Base-by-base conservation (phyloP, 2,797 vertebrate species). In the Okamejei kenojei region DNA sequence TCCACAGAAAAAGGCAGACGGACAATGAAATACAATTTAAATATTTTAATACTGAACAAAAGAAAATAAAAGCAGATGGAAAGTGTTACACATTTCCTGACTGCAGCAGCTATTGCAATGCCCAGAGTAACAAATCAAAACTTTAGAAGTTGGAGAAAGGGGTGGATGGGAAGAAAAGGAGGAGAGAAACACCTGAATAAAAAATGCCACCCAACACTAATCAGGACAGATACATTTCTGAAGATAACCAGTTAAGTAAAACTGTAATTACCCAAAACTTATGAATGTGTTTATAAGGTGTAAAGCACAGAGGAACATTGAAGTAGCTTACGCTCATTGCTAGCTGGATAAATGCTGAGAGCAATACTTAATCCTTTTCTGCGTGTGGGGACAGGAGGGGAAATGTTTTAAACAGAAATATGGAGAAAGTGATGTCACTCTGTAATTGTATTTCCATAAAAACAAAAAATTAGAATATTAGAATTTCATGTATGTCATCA, bases 401-500 rank as follows among this genome's bases (percentile, higher is more conserved):
- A 29, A 58, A 58, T 17, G 71, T 26, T 76, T 92, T 54, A 68
- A 92, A 92, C 35, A 92, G 68, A 74, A 92, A 76, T 63, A 92
- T 38, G 71, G 23, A 92, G 71, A 21, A 91, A 91, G 88, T 92
- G 71, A 92, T 92, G 90, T 73, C 90, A 92, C 90, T 95, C 94
- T 95, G 96, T 95, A 96, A 96, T 96, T 95, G 95, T 96, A 97
- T 97, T 96, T 96, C 96, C 96, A 97, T 97, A 97, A 96, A 97
- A 17, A 35, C 15, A 88, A 96, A 96, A 96, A 96, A 96, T 97
- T 97, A 97, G 98, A 98, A 97, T 97, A 97, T 96, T 94, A 97
- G 96, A 97, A 96, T 96, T 96, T 97, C 96, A 96, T 96, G 96
- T 96, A 97, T 97, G 98, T 97, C 97, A 97, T 98, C 97, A 98